These are phyloP conservation scores for Myotis yumanensis DNA, from an alignment of 2,113 vertebrate genomes.

Conservation along the genomic window DNA sequence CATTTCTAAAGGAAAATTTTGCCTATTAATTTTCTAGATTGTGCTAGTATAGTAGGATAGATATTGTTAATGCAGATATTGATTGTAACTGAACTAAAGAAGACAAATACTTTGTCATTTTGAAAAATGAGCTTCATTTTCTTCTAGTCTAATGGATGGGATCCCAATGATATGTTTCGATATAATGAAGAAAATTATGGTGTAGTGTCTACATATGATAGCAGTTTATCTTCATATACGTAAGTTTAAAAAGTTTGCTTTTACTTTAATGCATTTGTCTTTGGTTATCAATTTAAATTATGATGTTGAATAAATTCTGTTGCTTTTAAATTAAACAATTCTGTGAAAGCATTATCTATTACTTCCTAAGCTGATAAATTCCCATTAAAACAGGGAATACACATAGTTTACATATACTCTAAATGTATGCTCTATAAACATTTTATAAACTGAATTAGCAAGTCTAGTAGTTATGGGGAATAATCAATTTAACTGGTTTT, in stretches of 20 bases:
- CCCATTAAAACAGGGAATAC: slow-evolving; percentile 21
- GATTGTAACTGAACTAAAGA: slow-evolving; percentile 24
- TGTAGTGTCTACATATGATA: slow-evolving; percentile 98
- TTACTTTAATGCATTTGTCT: slow-evolving; percentile 37
- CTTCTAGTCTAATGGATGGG: slow-evolving; percentile 98
- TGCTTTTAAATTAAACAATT: slow-evolving; percentile 40
- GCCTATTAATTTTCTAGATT: background rate
- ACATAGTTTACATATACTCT: background rate
- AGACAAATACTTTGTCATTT: slow-evolving; percentile 72
- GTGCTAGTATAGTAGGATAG: background rate
- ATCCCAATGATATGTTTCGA: slow-evolving; percentile 99
- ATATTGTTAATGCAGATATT: background rate
- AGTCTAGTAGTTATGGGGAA: background rate
- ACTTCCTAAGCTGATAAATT: background rate
- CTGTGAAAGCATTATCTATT: background rate
- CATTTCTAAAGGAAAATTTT: slow-evolving; percentile 34
- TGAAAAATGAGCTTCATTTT: slow-evolving; percentile 79
- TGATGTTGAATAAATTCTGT: background rate
- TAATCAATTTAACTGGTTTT: background rate
- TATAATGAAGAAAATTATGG: slow-evolving; percentile 99
- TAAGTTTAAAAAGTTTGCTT: slow-evolving; percentile 84
- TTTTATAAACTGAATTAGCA: slow-evolving; percentile 43
- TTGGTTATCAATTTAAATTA: slow-evolving; percentile 35
- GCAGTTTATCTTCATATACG: slow-evolving; percentile 99
- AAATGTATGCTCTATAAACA: background rate